phyloP scores from a whole-genome alignment of 2,797 vertebrate genomes.

The Coluber constrictor region DNA sequence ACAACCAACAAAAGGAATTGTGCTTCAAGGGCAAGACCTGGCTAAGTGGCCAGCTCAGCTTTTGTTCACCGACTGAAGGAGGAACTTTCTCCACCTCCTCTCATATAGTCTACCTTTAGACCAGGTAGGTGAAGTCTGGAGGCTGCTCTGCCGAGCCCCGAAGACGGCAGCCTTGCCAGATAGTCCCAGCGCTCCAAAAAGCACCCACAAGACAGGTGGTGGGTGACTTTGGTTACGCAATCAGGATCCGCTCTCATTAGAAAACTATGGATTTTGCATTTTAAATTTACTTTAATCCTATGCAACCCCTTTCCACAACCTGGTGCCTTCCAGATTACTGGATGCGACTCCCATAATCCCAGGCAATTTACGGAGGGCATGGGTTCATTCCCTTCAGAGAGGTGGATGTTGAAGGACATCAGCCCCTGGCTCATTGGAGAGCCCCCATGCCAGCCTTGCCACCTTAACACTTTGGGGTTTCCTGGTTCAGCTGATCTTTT shows the following conservation, averaged over 20 bases:
- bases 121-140: background rate
- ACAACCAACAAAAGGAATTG: background rate
- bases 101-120: fast-evolving
- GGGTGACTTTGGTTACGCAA: background rate
- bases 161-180: background rate
- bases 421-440: fast-evolving
- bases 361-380: background rate
- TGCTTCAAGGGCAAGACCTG: background rate
- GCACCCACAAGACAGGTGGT: background rate
- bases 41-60: background rate
- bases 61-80: background rate
- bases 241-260: background rate
- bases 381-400: background rate
- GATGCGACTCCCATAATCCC: background rate
- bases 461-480: background rate
- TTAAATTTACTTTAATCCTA: background rate
- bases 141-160: background rate
- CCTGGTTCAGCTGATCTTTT: background rate
- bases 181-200: background rate
- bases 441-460: background rate
- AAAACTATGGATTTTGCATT: background rate
- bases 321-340: background rate
- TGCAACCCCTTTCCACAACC: background rate
- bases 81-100: background rate
- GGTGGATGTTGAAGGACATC: background rate